phyloP scores from a whole-genome alignment of 2,113 vertebrate genomes.

The Patagioenas fasciata region DNA sequence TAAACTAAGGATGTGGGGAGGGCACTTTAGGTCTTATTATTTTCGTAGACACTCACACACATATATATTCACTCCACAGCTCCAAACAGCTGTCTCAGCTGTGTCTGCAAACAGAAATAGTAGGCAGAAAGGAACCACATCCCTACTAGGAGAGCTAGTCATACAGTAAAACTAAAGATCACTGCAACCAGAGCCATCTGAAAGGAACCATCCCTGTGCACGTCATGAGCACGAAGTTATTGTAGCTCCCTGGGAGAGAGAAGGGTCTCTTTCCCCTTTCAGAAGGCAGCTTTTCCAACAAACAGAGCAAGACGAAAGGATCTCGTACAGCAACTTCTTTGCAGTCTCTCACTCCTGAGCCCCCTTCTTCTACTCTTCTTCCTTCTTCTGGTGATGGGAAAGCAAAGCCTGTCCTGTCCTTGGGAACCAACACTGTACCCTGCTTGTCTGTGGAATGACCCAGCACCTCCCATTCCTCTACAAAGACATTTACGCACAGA shows the following conservation, averaged over 20 bases:
- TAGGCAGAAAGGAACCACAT: too few relatives aligned
- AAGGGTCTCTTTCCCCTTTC: not conserved
- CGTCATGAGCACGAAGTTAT: not conserved
- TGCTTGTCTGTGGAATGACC: not conserved
- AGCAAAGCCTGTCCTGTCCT: fast-evolving
- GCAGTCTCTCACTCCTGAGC: not conserved
- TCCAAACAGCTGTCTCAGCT: too few relatives aligned
- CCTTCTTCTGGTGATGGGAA: not conserved
- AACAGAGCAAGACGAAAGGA: not conserved
- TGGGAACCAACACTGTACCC: not conserved
- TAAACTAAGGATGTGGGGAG: not conserved
- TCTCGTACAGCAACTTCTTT: not conserved
- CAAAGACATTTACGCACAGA: not conserved
- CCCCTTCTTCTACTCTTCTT: not conserved
- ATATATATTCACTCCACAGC: too few relatives aligned
- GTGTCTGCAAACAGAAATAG: too few relatives aligned
- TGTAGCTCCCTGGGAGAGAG: not conserved
- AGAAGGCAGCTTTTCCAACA: not conserved
- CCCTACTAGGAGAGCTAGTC: too few relatives aligned
- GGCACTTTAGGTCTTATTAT: not conserved
- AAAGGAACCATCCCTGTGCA: not conserved
- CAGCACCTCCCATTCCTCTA: not conserved
- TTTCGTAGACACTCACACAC: not conserved
- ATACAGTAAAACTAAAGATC: too few relatives aligned
- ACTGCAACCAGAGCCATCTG: too few relatives aligned